Evolutionary conservation across 2,113 vertebrate genomes (phyloP).

Genomic region (Rhagologus leucostigma): DNA sequence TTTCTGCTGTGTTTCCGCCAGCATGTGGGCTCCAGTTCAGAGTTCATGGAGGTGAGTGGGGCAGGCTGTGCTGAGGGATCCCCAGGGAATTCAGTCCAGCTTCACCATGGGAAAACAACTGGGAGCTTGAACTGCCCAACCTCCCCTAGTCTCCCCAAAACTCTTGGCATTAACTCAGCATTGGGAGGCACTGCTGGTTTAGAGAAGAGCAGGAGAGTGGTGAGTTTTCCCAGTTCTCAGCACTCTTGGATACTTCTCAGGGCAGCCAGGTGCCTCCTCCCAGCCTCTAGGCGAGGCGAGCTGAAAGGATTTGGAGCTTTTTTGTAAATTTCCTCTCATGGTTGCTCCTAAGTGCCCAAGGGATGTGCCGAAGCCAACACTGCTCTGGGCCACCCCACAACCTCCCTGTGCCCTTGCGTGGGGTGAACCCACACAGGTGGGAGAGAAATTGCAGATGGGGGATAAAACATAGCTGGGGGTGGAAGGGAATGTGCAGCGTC

Average conservation of each 20-base stretch:
- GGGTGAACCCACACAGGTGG: accelerated
- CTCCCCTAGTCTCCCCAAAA: not conserved
- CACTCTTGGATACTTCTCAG: not conserved
- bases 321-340: not conserved
- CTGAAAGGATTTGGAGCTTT: not conserved
- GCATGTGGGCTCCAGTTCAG: slow-evolving; percentile 88
- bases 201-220: not conserved
- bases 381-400: not conserved
- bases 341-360: not conserved
- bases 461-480: accelerated
- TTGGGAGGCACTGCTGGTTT: not conserved
- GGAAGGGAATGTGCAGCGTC: not conserved
- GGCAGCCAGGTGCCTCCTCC: accelerated
- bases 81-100: accelerated
- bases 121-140: not conserved
- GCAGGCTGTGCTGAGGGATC: not conserved
- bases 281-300: not conserved
- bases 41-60: slow-evolving; percentile 93
- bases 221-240: not conserved
- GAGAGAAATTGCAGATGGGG: not conserved
- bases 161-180: not conserved
- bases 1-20: slow-evolving; percentile 95
- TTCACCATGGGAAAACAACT: not conserved
- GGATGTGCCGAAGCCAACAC: not conserved
- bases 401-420: accelerated